Evolutionary conservation across 2,797 vertebrate genomes (phyloP).

Genomic region (Ptychadena robeensis): DNA sequence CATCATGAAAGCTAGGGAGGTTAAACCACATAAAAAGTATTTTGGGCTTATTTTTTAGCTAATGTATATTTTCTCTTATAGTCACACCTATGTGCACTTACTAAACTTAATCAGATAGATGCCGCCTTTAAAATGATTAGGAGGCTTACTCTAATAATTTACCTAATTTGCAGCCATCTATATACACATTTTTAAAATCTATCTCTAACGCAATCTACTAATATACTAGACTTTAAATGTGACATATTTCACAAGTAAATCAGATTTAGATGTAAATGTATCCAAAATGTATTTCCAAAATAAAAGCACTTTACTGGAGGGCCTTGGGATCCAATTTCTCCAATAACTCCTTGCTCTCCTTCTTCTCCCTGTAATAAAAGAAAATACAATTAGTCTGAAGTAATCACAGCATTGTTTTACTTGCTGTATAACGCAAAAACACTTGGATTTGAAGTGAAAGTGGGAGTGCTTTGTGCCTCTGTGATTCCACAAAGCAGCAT

Average conservation of each 20-base stretch:
- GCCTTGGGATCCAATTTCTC: slow-evolving; percentile 91
- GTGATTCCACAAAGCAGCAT: background rate
- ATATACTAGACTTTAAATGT: background rate
- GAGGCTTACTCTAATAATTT: too few species aligned
- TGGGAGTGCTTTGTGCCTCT: background rate
- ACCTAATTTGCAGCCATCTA: too few species aligned
- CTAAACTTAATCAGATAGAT: too few species aligned
- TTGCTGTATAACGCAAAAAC: background rate
- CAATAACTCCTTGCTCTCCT: slow-evolving; percentile 88
- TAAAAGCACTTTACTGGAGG: slow-evolving; percentile 85
- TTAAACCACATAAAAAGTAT: too few species aligned
- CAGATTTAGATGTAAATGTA: background rate
- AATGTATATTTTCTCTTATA: too few species aligned
- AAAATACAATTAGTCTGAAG: slow-evolving; percentile 5
- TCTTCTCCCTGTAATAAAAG: slow-evolving; percentile 86
- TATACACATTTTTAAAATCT: too few species aligned
- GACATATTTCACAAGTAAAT: background rate
- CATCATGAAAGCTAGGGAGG: too few species aligned
- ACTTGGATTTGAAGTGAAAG: background rate
- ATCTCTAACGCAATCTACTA: background rate
- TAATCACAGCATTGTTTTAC: background rate
- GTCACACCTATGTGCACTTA: too few species aligned
- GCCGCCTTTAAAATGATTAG: too few species aligned
- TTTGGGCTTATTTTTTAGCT: too few species aligned
- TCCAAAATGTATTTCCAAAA: background rate